Evolutionary conservation across 2,888 invertebrate genomes (phyloP).

Genomic region (Pantelozetes paolii): DNA sequence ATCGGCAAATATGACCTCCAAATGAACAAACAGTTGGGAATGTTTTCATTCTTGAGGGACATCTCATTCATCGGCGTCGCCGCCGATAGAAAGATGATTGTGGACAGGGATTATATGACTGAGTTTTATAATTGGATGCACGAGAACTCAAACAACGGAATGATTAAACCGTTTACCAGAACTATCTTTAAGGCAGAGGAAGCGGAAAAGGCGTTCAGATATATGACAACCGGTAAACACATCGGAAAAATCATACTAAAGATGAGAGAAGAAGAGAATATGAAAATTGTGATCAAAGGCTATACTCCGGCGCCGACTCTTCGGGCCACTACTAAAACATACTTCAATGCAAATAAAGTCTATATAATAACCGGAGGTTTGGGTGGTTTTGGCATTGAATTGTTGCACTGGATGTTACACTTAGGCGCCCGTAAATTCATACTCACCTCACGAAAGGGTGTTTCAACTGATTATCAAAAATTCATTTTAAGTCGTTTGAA

Average conservation of each 20-base stretch:
- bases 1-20: slow-evolving; percentile 4
- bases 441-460: slow-evolving; percentile 81
- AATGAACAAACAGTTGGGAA: slow-evolving; percentile 22
- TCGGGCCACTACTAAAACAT: slow-evolving; percentile 72
- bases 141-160: neutral
- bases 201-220: slow-evolving; percentile 84
- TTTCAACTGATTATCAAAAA: slow-evolving; percentile 87
- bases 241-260: slow-evolving; percentile 93
- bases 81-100: neutral
- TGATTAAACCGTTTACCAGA: neutral
- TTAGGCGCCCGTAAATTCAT: slow-evolving; percentile 83
- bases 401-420: slow-evolving; percentile 79
- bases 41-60: slow-evolving; percentile 18
- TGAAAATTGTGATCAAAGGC: neutral
- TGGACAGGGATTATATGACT: neutral
- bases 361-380: slow-evolving; percentile 67
- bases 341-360: slow-evolving; percentile 59
- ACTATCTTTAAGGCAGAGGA: slow-evolving; percentile 71
- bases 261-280: slow-evolving; percentile 51
- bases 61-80: neutral
- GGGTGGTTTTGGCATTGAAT: slow-evolving; percentile 93
- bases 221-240: slow-evolving; percentile 97
- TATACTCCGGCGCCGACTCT: neutral
- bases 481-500: slow-evolving; percentile 66
- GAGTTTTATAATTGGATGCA: slow-evolving; percentile 1